Evolutionary conservation across 2,113 vertebrate genomes (phyloP).

Genomic region (Zosterops pallidus): DNA sequence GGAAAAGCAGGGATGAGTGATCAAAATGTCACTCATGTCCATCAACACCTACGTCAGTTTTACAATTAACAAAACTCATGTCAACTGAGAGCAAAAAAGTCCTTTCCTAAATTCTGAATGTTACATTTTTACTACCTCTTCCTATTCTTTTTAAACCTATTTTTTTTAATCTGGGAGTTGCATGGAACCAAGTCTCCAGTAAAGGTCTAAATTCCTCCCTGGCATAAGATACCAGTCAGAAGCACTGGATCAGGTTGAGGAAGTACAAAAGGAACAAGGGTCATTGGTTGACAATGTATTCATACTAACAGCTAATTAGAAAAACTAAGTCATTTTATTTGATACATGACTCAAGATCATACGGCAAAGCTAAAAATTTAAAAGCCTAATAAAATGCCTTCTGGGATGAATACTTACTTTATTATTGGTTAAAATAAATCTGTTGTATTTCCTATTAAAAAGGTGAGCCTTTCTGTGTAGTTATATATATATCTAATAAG

Average conservation of each 20-base stretch:
- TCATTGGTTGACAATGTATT: neutral
- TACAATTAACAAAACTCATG: neutral
- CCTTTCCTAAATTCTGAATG: neutral
- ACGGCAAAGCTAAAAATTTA: constrained; percentile 23
- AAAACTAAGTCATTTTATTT: constrained; percentile 1
- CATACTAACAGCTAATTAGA: neutral
- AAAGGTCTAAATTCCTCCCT: neutral
- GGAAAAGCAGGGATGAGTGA: neutral
- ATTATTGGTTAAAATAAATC: constrained; percentile 12
- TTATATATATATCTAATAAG: neutral
- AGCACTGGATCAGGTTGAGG: neutral
- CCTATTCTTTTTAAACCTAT: fast-evolving
- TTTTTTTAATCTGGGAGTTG: neutral
- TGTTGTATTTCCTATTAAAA: neutral
- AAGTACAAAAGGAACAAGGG: neutral
- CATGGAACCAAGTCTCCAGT: neutral
- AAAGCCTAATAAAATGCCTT: constrained; percentile 26
- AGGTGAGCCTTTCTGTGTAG: neutral
- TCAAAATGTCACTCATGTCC: neutral
- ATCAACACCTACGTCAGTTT: neutral
- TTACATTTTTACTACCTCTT: neutral
- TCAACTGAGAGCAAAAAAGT: neutral
- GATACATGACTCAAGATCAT: neutral
- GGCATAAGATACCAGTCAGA: neutral
- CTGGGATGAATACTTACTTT: neutral